Evolutionary conservation across 2,888 invertebrate genomes (phyloP), one percentile per base, ranked within the genome.

Genomic region (Drosophila paramelanica): DNA sequence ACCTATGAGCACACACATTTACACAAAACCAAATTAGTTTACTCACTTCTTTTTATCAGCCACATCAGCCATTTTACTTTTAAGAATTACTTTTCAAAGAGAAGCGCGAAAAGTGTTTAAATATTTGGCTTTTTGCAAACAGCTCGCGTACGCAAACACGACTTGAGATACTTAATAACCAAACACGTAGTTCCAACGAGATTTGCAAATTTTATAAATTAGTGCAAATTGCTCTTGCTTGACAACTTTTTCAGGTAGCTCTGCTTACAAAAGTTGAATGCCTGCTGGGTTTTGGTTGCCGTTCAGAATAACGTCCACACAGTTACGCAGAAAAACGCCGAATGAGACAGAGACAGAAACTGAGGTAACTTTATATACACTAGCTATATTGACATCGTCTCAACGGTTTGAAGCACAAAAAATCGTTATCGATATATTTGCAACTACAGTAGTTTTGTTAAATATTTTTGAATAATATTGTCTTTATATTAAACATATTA

Each of bases 11-110:
- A 66, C 61, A 70, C 69, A 67, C 45, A 66, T 43, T 59, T 55
- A 50, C 43, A 70, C 73, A 65, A 52, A 65, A 50, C 50, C 51
- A 60, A 65, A 71, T 71, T 69, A 53, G 50, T 76, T 78, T 92
- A 92, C 92, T 92, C 91, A 92, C 92, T 91, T 92, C 78, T 92
- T 92, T 89, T 92, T 91, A 78, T 92, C 91, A 91, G 92, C 91
- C 90, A 91, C 89, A 92, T 92, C 92, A 81, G 92, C 92, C 92
- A 92, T 92, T 92, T 91, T 92, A 83, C 83, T 78, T 78, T 77
- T 76, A 68, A 70, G 67, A 69, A 77, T 78, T 70, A 61, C 55
- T 81, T 73, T 79, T 75, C 67, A 77, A 81, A 76, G 73, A 55
- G 74, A 73, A 84, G 77, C 84, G 83, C 81, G 87, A 75, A 83